Evolutionary conservation across 92 coral and sea anemone genomes (phyloP).

Genomic region (Nematostella vectensis): DNA sequence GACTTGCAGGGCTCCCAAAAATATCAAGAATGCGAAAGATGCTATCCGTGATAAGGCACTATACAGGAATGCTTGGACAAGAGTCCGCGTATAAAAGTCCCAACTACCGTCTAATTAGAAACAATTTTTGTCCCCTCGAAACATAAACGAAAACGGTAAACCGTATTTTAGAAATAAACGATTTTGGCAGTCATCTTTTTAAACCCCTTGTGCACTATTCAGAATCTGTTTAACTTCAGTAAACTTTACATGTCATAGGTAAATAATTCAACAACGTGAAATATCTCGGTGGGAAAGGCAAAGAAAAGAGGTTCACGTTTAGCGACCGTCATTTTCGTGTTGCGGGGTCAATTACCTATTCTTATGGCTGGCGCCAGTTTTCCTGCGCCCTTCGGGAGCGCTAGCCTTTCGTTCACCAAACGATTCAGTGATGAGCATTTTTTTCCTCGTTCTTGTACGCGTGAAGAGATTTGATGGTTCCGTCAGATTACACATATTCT

Average conservation of each 20-base stretch:
- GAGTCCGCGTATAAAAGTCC: constrained; percentile 35
- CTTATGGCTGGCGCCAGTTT: constrained; percentile 71
- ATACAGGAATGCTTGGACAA: constrained; percentile 4
- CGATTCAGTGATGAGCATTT: constrained; percentile 20
- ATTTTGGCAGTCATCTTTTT: constrained; percentile 20
- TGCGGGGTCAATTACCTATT: constrained; percentile 76
- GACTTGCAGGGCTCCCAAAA: constrained; percentile 81
- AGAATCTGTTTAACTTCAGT: constrained; percentile 10
- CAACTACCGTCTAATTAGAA: constrained; percentile 46
- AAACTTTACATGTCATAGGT: constrained; percentile 25
- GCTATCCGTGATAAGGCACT: constrained; percentile 63
- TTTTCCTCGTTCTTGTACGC: constrained; percentile 29
- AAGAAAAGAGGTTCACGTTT: constrained; percentile 12
- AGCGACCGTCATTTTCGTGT: constrained; percentile 4
- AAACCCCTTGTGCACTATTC: constrained; percentile 23
- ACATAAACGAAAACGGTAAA: too few relatives aligned
- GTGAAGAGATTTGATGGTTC: constrained; percentile 12
- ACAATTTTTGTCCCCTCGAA: constrained; percentile 37
- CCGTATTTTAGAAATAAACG: too few relatives aligned
- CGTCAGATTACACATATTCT: too few relatives aligned
- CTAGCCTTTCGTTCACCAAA: constrained; percentile 22
- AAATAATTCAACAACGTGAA: constrained; percentile 21
- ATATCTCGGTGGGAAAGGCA: constrained; percentile 15
- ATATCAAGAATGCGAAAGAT: constrained; percentile 89
- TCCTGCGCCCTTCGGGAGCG: constrained; percentile 43